A percentile compares a stretch with the other conserved stretches of the same genome.
These are phyloP conservation scores for Nemurella pictetii DNA, from an alignment of 2,888 invertebrate genomes.

Conservation along the genomic window DNA sequence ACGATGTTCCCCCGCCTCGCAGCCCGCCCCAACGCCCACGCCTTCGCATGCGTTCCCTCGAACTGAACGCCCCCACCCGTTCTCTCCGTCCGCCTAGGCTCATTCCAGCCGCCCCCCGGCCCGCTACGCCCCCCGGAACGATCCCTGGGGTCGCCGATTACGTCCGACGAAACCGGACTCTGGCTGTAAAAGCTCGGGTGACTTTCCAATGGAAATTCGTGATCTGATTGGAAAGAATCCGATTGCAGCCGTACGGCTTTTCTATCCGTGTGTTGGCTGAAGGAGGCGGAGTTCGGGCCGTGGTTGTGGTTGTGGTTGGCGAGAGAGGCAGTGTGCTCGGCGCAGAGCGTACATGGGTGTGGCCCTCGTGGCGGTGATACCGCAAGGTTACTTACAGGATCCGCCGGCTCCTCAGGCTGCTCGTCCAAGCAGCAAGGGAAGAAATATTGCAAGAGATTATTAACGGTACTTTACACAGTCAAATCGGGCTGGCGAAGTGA, in stretches of 20 bases:
- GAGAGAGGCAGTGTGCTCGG: background rate
- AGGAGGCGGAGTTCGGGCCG: background rate
- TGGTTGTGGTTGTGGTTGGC: constrained; percentile 10
- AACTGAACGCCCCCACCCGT: background rate
- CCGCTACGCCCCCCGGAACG: too few species aligned
- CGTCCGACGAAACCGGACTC: background rate
- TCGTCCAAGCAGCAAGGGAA: constrained; percentile 35
- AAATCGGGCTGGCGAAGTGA: too few species aligned
- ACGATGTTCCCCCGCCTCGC: constrained; percentile 51
- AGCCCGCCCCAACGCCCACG: constrained; percentile 34
- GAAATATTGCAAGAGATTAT: constrained; percentile 19
- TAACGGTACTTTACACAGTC: background rate
- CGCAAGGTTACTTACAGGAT: constrained; percentile 42
- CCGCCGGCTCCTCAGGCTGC: constrained; percentile 38
- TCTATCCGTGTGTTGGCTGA: background rate
- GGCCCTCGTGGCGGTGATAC: background rate
- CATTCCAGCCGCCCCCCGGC: background rate
- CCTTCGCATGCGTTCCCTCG: constrained; percentile 11
- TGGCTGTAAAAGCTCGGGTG: background rate
- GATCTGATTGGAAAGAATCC: background rate
- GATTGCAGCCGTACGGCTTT: background rate
- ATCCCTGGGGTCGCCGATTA: too few species aligned
- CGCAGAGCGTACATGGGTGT: background rate
- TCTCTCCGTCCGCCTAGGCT: background rate
- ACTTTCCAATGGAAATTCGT: background rate